Percentiles rank a stretch among this genome's conserved stretches.
Evolutionary conservation across 2,113 vertebrate species (phyloP).

Genomic region (Lucifuga dentata): DNA sequence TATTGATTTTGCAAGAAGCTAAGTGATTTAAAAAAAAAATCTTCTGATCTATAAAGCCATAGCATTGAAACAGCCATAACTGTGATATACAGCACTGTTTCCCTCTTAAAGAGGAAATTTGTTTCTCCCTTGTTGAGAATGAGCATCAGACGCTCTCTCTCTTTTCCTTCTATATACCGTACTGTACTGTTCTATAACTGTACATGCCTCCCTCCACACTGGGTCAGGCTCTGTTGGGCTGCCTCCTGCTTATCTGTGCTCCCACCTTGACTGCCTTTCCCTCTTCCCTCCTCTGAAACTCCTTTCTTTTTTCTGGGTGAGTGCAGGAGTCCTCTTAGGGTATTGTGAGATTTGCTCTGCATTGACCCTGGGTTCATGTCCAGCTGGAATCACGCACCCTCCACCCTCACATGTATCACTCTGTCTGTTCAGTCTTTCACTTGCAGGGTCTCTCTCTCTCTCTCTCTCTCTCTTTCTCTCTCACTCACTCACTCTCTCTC

Average conservation of each 20-base stretch:
- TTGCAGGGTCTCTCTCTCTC: background rate
- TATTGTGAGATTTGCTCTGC: conserved; percentile 58
- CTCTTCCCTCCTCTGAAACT: conserved; percentile 30
- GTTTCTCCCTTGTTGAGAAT: background rate
- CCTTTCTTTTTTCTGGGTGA: conserved; percentile 50
- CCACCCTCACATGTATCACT: conserved; percentile 13
- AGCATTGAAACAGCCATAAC: no score
- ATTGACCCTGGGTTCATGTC: conserved; percentile 59
- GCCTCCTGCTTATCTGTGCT: conserved; percentile 63
- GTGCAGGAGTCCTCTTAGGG: conserved; percentile 45
- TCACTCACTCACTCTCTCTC: conserved; percentile 34
- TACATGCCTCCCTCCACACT: conserved; percentile 33
- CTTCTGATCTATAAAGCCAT: no score
- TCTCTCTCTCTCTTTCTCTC: conserved; percentile 26
- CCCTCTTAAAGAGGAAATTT: conserved; percentile 20
- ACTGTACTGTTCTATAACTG: no score
- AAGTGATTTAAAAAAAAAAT: no score
- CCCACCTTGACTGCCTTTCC: conserved; percentile 46
- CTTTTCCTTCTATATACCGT: conserved; percentile 27
- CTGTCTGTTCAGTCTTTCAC: background rate
- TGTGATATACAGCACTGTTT: conserved; percentile 8
- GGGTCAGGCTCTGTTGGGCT: conserved; percentile 53
- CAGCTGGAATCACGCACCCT: conserved; percentile 51
- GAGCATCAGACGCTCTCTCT: conserved; percentile 33
- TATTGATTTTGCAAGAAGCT: no score